Percentiles rank a stretch among this genome's conserved stretches.
Evolutionary conservation across 2,888 invertebrate genomes (phyloP).

Genomic region (Troides aeacus): DNA sequence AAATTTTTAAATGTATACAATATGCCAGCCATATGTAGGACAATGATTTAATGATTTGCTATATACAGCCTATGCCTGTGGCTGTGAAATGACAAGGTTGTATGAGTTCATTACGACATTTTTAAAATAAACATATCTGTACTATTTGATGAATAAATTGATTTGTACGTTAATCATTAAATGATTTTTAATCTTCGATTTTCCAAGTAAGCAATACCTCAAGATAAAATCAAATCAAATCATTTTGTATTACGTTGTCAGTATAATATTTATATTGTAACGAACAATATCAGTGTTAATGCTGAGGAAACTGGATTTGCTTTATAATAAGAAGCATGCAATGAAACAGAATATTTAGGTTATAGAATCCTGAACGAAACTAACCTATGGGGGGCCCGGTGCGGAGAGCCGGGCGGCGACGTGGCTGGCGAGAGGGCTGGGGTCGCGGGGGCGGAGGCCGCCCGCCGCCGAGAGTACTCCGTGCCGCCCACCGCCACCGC

Average conservation of each 20-base stretch:
- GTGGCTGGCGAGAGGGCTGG: slow-evolving; percentile 87
- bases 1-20: not conserved
- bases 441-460: slow-evolving; percentile 87
- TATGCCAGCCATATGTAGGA: too few relatives aligned
- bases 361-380: not conserved
- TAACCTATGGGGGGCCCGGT: slow-evolving; percentile 66
- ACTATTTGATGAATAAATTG: too few relatives aligned
- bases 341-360: not conserved
- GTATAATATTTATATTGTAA: not conserved
- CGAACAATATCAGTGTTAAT: not conserved
- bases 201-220: too few relatives aligned
- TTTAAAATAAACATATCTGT: too few relatives aligned
- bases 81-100: too few relatives aligned
- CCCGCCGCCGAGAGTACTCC: slow-evolving; percentile 78
- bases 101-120: too few relatives aligned
- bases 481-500: slow-evolving; percentile 81
- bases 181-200: too few relatives aligned
- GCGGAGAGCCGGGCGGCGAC: slow-evolving; percentile 85
- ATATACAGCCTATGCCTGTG: too few relatives aligned
- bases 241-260: not conserved
- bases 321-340: too few relatives aligned
- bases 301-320: too few relatives aligned
- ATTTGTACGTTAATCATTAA: too few relatives aligned
- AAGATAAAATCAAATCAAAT: not conserved
- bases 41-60: too few relatives aligned